phyloP scores from a whole-genome alignment of 2,888 invertebrate genomes.

The Cynaeus angustus region DNA sequence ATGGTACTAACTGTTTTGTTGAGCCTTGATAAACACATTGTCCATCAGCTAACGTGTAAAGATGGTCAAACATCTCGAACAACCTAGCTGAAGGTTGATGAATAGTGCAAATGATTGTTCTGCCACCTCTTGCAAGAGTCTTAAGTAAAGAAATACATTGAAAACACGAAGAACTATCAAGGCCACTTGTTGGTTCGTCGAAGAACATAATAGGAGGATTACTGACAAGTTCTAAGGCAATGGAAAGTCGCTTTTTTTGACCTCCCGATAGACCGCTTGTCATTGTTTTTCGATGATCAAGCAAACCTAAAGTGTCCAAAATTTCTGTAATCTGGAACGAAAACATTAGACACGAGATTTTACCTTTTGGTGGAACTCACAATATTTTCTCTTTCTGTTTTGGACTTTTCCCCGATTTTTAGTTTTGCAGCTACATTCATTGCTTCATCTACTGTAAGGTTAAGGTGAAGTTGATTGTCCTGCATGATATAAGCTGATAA shows the following conservation, averaged over 20 bases:
- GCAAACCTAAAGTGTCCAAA: constrained; percentile 89
- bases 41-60: constrained; percentile 95
- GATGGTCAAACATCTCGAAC: constrained; percentile 97
- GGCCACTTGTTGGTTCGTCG: constrained; percentile 96
- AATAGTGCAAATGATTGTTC: constrained; percentile 96
- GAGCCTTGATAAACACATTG: constrained; percentile 96
- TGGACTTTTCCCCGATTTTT: constrained; percentile 85
- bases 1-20: constrained; percentile 88
- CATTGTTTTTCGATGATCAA: constrained; percentile 91
- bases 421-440: constrained; percentile 95
- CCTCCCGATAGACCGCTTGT: constrained; percentile 95
- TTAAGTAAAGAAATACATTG: constrained; percentile 94
- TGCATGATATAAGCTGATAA: constrained; percentile 98
- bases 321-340: constrained; percentile 88
- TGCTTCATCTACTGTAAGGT: constrained; percentile 94
- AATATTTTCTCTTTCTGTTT: constrained; percentile 85
- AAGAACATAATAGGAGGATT: constrained; percentile 99
- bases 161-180: constrained; percentile 96
- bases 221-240: constrained; percentile 94
- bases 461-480: constrained; percentile 92
- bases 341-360: not conserved
- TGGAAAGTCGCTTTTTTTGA: constrained; percentile 95
- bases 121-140: constrained; percentile 88
- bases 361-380: constrained; percentile 73
- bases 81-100: constrained; percentile 97